Evolutionary conservation across 2,797 vertebrate genomes (phyloP), one percentile per base, ranked within the genome.

Genomic region (Naso thynnoides): DNA sequence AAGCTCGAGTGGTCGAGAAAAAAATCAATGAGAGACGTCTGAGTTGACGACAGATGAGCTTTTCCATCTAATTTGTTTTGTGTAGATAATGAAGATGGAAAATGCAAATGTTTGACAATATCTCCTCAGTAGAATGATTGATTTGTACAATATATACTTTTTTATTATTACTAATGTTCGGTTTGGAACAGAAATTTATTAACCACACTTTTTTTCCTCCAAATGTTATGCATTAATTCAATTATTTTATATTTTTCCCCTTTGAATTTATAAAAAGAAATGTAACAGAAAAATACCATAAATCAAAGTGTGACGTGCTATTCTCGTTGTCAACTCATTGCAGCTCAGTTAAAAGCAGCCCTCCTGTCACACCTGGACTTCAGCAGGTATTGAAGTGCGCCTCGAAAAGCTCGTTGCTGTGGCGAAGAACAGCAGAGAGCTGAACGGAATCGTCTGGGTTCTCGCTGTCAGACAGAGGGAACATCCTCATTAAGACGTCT

Each of bases 361-460:
- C 11, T 3, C 1, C 7, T 9, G 13, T 69, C 74, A 44, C 69
- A 59, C 47, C 26, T 41, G 39, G 11, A 45, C 31, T 8, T 38
- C 23, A 50, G 33, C 68, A 70, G 64, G 33, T 66, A 65, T 58
- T 27, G 5, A 50, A 70, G 73, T 49, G 69, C 3, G 54, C 41
- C 54, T 65, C 8, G 24, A n/a, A 62, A 42, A 3, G 7, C 3
- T 44, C 0, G 0, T 5, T 0, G 39, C 16, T 7, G 41, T 2
- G 14, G 9, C 38, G 39, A 23, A 29, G 36, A 63, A 66, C 5
- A 23, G 38, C 31, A 2, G 18, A 13, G n/a, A 39, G 31, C 26
- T 11, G 29, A 61, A 8, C 39, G 27, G 23, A 14, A 8, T 15
- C 48, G 14, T 67, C 26, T 58, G 66, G 29, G 8, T 19, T 23